Conservation (phyloP, 2,888 invertebrate genomes). For the Malacosoma neustria region DNA sequence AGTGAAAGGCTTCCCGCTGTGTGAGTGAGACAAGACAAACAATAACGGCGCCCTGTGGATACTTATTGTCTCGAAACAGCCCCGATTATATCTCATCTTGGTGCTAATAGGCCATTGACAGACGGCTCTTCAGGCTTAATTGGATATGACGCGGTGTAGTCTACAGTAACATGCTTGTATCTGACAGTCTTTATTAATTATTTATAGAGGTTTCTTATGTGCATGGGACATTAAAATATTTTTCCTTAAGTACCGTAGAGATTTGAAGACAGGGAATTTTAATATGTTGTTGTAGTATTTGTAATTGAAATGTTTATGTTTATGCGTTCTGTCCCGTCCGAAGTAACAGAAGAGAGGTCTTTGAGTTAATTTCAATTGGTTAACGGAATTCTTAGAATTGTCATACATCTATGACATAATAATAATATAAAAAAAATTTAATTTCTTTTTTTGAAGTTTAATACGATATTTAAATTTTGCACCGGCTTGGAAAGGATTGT, state of each 20-base stretch:
- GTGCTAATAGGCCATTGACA: slow-evolving; percentile 53
- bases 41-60: slow-evolving; percentile 51
- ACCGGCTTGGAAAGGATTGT: too few species aligned
- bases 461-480: too few species aligned
- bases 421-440: too few species aligned
- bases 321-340: too few species aligned
- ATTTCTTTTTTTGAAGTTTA: too few species aligned
- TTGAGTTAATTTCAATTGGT: too few species aligned
- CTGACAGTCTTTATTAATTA: not conserved
- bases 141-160: slow-evolving; percentile 14
- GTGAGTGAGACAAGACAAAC: slow-evolving; percentile 50
- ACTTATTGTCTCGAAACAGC: slow-evolving; percentile 50
- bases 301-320: too few species aligned
- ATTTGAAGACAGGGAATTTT: not conserved
- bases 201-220: slow-evolving; percentile 1
- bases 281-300: too few species aligned
- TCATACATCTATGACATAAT: too few species aligned
- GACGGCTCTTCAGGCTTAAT: slow-evolving; percentile 32
- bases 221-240: not conserved
- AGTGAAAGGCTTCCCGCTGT: slow-evolving; percentile 37
- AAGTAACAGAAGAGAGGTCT: too few species aligned
- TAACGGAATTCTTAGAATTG: too few species aligned
- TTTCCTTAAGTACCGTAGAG: not conserved
- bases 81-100: slow-evolving; percentile 51
- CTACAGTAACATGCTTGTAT: not conserved